Evolutionary conservation across 2,888 invertebrate species (phyloP), one percentile per base, ranked within the genome.

Genomic region (Drosophila cyrtoloma): DNA sequence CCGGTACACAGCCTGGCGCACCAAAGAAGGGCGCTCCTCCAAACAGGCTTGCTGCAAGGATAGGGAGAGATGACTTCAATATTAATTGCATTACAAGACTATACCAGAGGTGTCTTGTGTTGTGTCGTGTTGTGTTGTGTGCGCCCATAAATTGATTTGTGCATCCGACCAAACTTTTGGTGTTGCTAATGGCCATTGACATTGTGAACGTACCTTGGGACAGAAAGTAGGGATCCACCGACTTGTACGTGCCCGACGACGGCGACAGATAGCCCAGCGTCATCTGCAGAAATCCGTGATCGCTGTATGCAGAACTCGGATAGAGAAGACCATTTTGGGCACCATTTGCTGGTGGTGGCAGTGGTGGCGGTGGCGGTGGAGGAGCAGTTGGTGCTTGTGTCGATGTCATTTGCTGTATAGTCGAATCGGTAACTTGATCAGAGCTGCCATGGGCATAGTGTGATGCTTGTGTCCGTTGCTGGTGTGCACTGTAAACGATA

Each of bases 221-320:
- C 58, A 96, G 91, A 93, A 96, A 96, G 91, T 96, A 96, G 0
- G 96, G 96, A 77, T 96, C 95, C 75, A 96, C 96, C 35, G 95
- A 95, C 91, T 96, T 96, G 84, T 96, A 96, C 1, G 96, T 95
- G 1, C 96, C 96, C 32, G 93, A 92, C 37, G 93, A 92, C 0
- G 95, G 94, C 53, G 95, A 95, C 57, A 96, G 90, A 91, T 96
- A 96, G 0, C 96, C 96, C 82, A 96, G 93, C 1, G 95, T 95
- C 92, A 96, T 96, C 79, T 95, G 95, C 78, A 96, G 95, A 42
- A 96, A 96, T 1, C 96, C 96, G 67, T 94, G 93, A 79, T 94
- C 94, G 61, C 92, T 92, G 74, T 93, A 93, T 6, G 92, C 91
- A 1, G 92, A 90, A 79, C 91, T 92, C 5, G 94, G 92, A 69